Conservation (phyloP, 2,797 vertebrate species). For the Danio kyathit region DNA sequence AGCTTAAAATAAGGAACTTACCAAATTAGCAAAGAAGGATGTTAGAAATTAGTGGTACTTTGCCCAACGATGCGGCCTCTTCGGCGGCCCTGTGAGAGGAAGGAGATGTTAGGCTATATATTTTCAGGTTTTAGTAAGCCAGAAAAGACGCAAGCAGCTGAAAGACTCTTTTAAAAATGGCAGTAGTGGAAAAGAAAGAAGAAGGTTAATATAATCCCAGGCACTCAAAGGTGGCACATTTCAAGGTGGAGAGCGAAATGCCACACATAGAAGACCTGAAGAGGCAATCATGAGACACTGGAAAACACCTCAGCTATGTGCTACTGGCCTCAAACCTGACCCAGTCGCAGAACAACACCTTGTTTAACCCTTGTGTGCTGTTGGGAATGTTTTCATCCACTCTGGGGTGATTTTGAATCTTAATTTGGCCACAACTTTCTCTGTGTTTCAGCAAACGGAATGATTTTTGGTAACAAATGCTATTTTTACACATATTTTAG, state of each 20-base stretch:
- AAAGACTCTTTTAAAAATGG: slow-evolving; percentile 55
- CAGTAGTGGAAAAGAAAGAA: slow-evolving; percentile 4
- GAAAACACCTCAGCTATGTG: slow-evolving; percentile 61
- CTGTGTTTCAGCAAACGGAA: too few species aligned
- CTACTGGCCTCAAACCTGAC: slow-evolving; percentile 52
- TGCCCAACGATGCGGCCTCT: slow-evolving; percentile 47
- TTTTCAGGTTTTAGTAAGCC: slow-evolving; percentile 22
- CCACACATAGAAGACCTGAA: slow-evolving; percentile 66
- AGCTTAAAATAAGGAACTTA: slow-evolving; percentile 52
- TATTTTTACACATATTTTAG: too few species aligned
- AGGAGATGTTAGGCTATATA: slow-evolving; percentile 39
- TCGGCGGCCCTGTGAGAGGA: slow-evolving; percentile 58
- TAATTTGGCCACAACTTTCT: too few species aligned
- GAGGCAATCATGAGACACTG: slow-evolving; percentile 60
- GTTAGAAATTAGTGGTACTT: slow-evolving; percentile 53
- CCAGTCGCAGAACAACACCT: slow-evolving; percentile 1
- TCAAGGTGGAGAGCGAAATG: slow-evolving; percentile 72
- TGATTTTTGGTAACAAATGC: too few species aligned
- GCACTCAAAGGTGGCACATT: slow-evolving; percentile 74
- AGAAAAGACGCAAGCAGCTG: slow-evolving; percentile 41
- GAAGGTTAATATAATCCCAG: slow-evolving; percentile 64
- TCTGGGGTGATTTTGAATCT: too few species aligned
- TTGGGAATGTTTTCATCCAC: too few species aligned
- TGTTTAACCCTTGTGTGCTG: background rate
- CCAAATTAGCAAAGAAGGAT: slow-evolving; percentile 50